phyloP scores from a whole-genome alignment of 2,797 vertebrate genomes.

The Avahi laniger region DNA sequence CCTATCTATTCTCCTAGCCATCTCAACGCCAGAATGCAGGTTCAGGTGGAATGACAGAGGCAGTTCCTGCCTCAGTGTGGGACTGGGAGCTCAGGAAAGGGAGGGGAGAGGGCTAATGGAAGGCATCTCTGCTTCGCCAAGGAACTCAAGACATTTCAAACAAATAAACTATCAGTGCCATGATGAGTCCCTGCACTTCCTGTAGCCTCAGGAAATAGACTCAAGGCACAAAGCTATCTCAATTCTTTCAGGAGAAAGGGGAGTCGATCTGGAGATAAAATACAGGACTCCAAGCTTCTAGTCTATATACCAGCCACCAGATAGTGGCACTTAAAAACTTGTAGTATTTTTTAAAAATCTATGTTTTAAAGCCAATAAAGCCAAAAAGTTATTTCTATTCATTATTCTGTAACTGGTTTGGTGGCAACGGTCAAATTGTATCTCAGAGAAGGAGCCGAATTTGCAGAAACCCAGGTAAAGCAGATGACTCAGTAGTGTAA shows the following conservation, averaged over 20 bases:
- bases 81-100: background rate
- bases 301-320: background rate
- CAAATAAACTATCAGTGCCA: background rate
- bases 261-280: background rate
- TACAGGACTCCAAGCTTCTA: background rate
- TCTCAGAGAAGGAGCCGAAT: background rate
- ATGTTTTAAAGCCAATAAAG: background rate
- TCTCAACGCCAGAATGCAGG: background rate
- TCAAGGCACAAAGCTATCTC: background rate
- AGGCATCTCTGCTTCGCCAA: background rate
- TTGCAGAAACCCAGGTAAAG: background rate
- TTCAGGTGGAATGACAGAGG: background rate
- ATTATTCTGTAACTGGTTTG: background rate
- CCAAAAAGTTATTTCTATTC: background rate
- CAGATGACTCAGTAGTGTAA: background rate
- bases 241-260: background rate
- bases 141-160: background rate
- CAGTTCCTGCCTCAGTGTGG: background rate
- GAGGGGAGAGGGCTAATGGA: no score
- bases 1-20: rapidly evolving
- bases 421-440: background rate
- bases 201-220: background rate
- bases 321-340: background rate
- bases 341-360: background rate
- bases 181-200: no score